These are phyloP conservation scores for Caenorhabditis doughertyi DNA, from an alignment of 2,888 invertebrate species.

Conservation along the genomic window DNA sequence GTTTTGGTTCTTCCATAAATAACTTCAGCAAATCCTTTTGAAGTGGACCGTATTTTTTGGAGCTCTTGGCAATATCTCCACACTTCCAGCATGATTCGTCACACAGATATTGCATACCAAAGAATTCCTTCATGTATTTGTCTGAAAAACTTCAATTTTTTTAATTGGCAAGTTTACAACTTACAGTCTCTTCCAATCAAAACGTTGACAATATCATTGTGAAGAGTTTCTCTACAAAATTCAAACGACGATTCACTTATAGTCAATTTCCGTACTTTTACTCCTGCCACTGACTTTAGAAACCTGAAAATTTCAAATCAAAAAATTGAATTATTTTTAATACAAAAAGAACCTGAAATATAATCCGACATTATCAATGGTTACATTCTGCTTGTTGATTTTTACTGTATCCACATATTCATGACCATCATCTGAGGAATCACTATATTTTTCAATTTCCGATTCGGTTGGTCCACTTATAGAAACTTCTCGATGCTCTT, in stretches of 20 bases:
- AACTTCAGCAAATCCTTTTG: background rate
- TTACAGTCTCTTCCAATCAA: conserved; percentile 4
- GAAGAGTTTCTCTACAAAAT: background rate
- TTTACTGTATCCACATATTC: background rate
- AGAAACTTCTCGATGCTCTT: background rate
- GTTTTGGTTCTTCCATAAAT: background rate
- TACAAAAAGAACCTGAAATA: background rate
- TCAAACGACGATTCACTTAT: background rate
- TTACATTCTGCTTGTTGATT: background rate
- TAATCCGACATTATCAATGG: background rate
- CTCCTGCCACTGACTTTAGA: conserved; percentile 5
- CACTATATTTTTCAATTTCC: background rate
- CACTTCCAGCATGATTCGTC: background rate
- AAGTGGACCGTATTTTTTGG: background rate
- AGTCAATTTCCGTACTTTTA: background rate
- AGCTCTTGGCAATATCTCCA: background rate
- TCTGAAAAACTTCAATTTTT: background rate
- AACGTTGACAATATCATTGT: background rate
- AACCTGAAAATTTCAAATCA: conserved; percentile 1
- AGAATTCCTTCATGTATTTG: background rate
- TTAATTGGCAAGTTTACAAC: background rate
- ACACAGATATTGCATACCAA: background rate
- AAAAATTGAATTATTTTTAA: background rate
- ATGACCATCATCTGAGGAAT: background rate
- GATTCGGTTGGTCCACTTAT: too few relatives aligned